Base-by-base conservation (phyloP, 1,140 invertebrate species). In the Microvelia longipes region DNA sequence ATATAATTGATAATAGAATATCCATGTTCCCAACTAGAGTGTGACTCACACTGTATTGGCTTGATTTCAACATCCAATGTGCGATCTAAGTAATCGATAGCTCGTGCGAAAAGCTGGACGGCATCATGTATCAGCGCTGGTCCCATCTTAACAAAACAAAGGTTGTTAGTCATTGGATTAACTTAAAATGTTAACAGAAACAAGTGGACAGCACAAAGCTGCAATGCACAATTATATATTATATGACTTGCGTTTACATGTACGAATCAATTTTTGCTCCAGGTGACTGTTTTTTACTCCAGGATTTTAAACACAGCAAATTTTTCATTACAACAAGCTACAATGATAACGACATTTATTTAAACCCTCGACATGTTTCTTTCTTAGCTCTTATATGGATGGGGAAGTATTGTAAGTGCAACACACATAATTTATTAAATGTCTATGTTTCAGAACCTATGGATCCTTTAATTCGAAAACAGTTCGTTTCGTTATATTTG, bases 111-210 rank as follows among this genome's bases (percentile, higher is more conserved):
- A n/a, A 91, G 77, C 69, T 83, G 81, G 0, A 92, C 85, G 0
- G 90, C 88, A 77, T 93, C 91, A 75, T 90, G 89, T n/a, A 91
- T 81, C 14, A 93, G 75, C 5, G 89, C 88, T 66, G 87, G 85
- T 73, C 89, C 84, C 5, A 88, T 84, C 86, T 89, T 77, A 11
- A n/a, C n/a, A n/a, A n/a, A 80, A 78, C 75, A 73, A 74, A 73
- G 13, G 50, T 13, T 13, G n/a, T 13, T n/a, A 60, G n/a, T 60
- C 19, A 65, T 14, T 65, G 11, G 25, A 26, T 65, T 65, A 65
- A 65, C 25, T 11, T 14, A 65, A 65, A 65, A 14, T 14, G 11
- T 25, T 14, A 28, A 29, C 66, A 2, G 28, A 13, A 26, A 13
- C 14, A n/a, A 24, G 2, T n/a, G 26, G 28, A 28, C 14, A 15